phyloP scores from a whole-genome alignment of 2,113 vertebrate genomes.

The Reinhardtius hippoglossoides region DNA sequence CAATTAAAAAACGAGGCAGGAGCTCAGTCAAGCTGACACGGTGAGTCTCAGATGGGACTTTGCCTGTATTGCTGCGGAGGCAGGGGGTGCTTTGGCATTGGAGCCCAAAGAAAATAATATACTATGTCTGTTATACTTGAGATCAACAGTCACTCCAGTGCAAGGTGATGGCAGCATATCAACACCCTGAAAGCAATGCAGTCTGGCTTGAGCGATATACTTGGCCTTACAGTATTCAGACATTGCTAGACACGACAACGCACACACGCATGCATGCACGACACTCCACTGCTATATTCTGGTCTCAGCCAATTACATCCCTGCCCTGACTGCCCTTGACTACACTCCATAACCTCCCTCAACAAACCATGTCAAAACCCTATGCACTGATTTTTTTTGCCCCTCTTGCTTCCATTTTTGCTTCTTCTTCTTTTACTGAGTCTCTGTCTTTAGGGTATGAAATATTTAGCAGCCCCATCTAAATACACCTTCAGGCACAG shows the following conservation, averaged over 20 bases:
- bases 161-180: slow-evolving; percentile 65
- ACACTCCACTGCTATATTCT: slow-evolving; percentile 44
- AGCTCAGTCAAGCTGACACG: slow-evolving; percentile 64
- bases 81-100: slow-evolving; percentile 5
- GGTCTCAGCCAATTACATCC: slow-evolving; percentile 76
- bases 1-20: slow-evolving; percentile 74
- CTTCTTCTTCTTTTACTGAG: slow-evolving; percentile 45
- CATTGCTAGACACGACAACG: slow-evolving; percentile 33
- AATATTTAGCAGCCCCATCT: slow-evolving; percentile 83
- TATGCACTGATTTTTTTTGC: slow-evolving; percentile 49
- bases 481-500: slow-evolving; percentile 69
- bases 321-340: slow-evolving; percentile 76
- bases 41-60: slow-evolving; percentile 53
- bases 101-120: slow-evolving; percentile 59
- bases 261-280: slow-evolving; percentile 4
- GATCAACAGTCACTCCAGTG: slow-evolving; percentile 57
- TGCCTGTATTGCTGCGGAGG: slow-evolving; percentile 32
- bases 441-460: slow-evolving; percentile 66
- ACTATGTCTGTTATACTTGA: slow-evolving; percentile 54
- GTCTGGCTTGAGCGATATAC: slow-evolving; percentile 53
- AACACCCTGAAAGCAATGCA: slow-evolving; percentile 59
- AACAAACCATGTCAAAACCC: slow-evolving; percentile 76
- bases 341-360: slow-evolving; percentile 65
- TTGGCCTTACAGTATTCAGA: slow-evolving; percentile 60
- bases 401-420: slow-evolving; percentile 42